Percentiles rank a stretch among this genome's conserved stretches.
Evolutionary conservation across 2,113 vertebrate species (phyloP).

Genomic region (Lonchura striata): DNA sequence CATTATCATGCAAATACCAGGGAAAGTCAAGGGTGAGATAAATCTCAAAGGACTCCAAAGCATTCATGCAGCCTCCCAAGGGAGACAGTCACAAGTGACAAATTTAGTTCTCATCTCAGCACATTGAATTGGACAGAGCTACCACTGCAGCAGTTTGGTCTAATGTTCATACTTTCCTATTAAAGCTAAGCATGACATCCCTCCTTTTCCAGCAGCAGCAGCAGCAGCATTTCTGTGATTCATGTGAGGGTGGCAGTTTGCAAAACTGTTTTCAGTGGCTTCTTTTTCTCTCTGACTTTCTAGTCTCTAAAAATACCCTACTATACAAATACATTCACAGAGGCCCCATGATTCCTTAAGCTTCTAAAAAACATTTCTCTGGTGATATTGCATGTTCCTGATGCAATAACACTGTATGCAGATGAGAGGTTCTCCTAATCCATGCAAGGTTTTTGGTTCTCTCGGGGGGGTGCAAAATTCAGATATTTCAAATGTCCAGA

Average conservation of each 20-base stretch:
- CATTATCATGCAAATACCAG: neutral
- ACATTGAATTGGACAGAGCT: neutral
- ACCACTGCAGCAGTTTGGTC: neutral
- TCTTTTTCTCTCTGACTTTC: neutral
- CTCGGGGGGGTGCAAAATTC: neutral
- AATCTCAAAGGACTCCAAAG: neutral
- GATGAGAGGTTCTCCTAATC: neutral
- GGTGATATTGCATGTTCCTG: neutral
- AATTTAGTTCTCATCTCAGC: neutral
- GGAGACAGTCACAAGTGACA: neutral
- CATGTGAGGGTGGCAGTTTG: neutral
- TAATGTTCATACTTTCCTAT: neutral
- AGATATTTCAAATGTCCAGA: neutral
- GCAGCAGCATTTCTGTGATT: neutral
- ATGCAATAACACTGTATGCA: neutral
- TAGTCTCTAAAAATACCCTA: neutral
- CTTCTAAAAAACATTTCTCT: neutral
- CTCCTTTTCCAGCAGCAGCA: neutral
- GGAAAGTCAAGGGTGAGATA: neutral
- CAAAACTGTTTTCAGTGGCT: neutral
- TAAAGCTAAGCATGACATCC: neutral
- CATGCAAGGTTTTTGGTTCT: neutral
- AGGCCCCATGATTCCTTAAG: neutral
- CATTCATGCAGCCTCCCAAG: neutral
- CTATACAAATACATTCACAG: neutral